These are phyloP conservation scores for Criorhina ranunculi DNA, from an alignment of 2,888 invertebrate species.

Conservation along the genomic window DNA sequence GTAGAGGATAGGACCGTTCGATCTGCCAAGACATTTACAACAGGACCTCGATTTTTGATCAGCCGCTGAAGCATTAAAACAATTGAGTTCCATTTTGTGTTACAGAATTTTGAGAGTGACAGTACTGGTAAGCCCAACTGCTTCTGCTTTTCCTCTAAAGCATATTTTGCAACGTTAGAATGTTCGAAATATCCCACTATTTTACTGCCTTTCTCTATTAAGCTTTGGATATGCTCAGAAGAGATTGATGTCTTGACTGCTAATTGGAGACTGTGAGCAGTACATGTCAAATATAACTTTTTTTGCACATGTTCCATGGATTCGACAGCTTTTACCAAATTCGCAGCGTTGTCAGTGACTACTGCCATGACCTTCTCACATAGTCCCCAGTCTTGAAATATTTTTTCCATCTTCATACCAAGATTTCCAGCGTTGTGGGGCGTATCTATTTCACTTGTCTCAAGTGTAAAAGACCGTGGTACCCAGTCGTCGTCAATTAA, in stretches of 20 bases:
- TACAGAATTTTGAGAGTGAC: too few species aligned
- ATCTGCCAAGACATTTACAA: slow-evolving; percentile 17
- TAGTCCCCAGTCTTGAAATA: slow-evolving; percentile 23
- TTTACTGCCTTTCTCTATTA: too few species aligned
- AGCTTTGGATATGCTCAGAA: slow-evolving; percentile 24
- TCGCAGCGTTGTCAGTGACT: slow-evolving; percentile 29
- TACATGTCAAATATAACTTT: slow-evolving; percentile 3
- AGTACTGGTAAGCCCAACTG: slow-evolving; percentile 21
- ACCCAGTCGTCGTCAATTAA: slow-evolving; percentile 21
- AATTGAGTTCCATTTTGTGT: slow-evolving; percentile 29
- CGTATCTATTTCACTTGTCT: slow-evolving; percentile 22
- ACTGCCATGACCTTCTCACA: slow-evolving; percentile 22
- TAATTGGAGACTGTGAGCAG: slow-evolving; percentile 24
- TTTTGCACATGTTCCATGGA: slow-evolving; percentile 10
- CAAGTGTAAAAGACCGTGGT: slow-evolving; percentile 24
- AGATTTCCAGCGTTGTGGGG: slow-evolving; percentile 1
- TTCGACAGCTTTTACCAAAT: slow-evolving; percentile 26
- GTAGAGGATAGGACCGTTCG: slow-evolving; percentile 3
- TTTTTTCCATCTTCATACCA: slow-evolving; percentile 14
- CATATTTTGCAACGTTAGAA: slow-evolving; percentile 30
- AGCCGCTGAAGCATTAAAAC: slow-evolving; percentile 35
- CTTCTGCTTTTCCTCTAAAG: slow-evolving; percentile 34
- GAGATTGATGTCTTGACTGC: slow-evolving; percentile 22
- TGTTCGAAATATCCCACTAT: slow-evolving; percentile 22
- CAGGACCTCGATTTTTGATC: slow-evolving; percentile 19